Evolutionary conservation across 35 echinoderm and acorn worm species (phyloP).

Genomic region (Anneissia japonica): DNA sequence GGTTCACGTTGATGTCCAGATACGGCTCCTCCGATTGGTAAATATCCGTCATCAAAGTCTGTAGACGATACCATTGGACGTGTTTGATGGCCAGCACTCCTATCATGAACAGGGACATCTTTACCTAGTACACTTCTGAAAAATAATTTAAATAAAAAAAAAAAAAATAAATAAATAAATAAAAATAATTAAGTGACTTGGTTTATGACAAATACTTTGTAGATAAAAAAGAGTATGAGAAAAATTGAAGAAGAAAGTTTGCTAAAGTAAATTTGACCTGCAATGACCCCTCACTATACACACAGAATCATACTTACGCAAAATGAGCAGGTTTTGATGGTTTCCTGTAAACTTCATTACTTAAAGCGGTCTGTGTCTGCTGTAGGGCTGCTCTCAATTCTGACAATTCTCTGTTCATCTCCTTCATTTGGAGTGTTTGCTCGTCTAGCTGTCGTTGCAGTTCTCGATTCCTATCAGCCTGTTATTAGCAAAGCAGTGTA

Average conservation of each 20-base stretch:
- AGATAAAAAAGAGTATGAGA: no score
- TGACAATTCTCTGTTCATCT: background rate
- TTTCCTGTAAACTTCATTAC: background rate
- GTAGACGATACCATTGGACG: background rate
- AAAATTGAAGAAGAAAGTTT: no score
- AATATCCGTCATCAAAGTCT: background rate
- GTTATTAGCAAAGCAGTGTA: no score
- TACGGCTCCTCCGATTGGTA: background rate
- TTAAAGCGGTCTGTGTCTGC: background rate
- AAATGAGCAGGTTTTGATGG: background rate
- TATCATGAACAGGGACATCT: background rate
- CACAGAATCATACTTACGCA: no score
- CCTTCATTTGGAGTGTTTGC: background rate
- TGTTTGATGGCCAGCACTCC: background rate
- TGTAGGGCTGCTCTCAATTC: background rate
- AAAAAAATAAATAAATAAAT: background rate
- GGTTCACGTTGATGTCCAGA: background rate
- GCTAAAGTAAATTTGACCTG: no score
- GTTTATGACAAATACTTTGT: no score
- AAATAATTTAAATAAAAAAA: no score
- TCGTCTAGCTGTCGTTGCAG: background rate
- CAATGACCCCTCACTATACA: no score
- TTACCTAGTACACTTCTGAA: no score
- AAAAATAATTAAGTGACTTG: no score
- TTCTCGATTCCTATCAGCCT: background rate